Evolutionary conservation across 1,140 invertebrate species (phyloP).

Genomic region (Caerostris darwini): DNA sequence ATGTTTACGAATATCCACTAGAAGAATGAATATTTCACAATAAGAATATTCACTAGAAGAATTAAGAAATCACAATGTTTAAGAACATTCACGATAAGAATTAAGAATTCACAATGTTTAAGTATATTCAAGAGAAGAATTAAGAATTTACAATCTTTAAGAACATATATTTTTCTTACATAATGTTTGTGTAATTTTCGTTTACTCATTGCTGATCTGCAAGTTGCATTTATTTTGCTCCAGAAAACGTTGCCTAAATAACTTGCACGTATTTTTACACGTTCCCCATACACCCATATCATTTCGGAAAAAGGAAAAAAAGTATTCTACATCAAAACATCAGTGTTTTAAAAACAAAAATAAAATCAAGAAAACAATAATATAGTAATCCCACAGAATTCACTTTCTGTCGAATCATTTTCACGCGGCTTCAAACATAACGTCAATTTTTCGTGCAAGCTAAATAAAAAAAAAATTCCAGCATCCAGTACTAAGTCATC

Average conservation of each 20-base stretch:
- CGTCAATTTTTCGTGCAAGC: constrained; percentile 61
- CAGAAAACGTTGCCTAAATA: not conserved
- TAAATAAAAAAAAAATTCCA: constrained; percentile 39
- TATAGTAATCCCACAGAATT: constrained; percentile 14
- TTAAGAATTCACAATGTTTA: no score
- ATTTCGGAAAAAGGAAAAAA: not conserved
- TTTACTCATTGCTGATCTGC: no score
- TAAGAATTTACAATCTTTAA: no score
- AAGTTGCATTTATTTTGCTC: not conserved
- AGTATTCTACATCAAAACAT: not conserved
- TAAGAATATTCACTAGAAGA: no score
- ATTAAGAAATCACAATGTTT: no score
- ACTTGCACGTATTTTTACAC: constrained; percentile 21
- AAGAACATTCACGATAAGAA: no score
- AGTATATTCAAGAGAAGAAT: no score
- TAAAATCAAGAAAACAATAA: constrained; percentile 34
- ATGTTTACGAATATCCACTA: no score
- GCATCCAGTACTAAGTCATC: not conserved
- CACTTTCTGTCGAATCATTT: constrained; percentile 65
- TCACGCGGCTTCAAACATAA: constrained; percentile 44
- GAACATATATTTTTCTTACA: no score
- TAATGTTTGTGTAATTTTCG: no score
- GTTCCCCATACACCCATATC: not conserved
- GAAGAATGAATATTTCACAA: no score
- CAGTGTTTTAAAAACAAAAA: not conserved